Percentiles rank a stretch among this genome's conserved stretches.
These are phyloP conservation scores for Oryctes rhinoceros DNA, from an alignment of 1,140 invertebrate genomes.

Conservation along the genomic window DNA sequence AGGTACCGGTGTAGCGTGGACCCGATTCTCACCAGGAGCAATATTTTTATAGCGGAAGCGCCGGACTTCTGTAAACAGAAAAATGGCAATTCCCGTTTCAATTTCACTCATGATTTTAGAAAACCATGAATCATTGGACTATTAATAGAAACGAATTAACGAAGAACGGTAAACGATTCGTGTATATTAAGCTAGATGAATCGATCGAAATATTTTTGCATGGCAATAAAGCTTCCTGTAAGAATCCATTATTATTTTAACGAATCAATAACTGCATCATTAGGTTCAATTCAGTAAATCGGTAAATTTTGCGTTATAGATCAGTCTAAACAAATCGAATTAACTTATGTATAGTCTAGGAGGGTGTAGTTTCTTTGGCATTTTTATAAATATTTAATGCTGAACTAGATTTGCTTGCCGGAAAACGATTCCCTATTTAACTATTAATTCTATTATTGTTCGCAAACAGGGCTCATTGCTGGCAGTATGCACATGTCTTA, in stretches of 20 bases:
- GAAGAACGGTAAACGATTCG: not conserved
- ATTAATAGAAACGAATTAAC: slow-evolving; percentile 18
- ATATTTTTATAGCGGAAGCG: slow-evolving; percentile 36
- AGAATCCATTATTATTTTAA: not conserved
- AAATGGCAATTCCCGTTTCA: slow-evolving; percentile 22
- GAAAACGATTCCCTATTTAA: too few species aligned
- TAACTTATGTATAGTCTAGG: too few species aligned
- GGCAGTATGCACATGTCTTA: too few species aligned
- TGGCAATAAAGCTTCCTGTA: not conserved
- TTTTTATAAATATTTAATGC: too few species aligned
- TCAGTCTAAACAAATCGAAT: too few species aligned
- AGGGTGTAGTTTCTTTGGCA: too few species aligned
- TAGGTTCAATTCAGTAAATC: too few species aligned
- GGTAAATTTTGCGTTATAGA: too few species aligned
- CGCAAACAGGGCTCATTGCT: too few species aligned
- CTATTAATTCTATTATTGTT: too few species aligned
- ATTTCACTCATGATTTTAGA: slow-evolving; percentile 15
- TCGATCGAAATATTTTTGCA: slow-evolving; percentile 7
- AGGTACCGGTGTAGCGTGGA: not conserved
- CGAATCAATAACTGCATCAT: too few species aligned
- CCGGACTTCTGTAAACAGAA: slow-evolving; percentile 29
- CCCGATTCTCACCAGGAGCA: slow-evolving; percentile 18
- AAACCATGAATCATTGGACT: slow-evolving; percentile 10
- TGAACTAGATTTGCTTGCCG: too few species aligned
- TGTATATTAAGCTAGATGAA: slow-evolving; percentile 9